Evolutionary conservation across 2,888 invertebrate species (phyloP).

Genomic region (Caenorhabditis macrosperma): DNA sequence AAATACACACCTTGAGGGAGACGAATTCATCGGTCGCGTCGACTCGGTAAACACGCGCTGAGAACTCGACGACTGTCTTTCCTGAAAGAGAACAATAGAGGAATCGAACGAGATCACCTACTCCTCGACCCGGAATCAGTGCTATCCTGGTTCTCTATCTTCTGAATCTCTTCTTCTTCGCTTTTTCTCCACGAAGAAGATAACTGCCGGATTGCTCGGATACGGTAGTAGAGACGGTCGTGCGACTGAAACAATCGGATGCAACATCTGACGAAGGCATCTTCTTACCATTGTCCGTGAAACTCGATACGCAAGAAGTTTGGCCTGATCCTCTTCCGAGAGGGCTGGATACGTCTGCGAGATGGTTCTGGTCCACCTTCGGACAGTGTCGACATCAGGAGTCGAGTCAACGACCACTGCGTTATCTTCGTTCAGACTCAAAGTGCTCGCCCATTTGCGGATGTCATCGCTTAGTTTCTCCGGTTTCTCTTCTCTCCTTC

Average conservation of each 20-base stretch:
- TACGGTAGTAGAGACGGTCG: slow-evolving; percentile 84
- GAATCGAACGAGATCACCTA: neutral
- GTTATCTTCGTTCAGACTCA: slow-evolving; percentile 25
- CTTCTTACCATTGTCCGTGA: slow-evolving; percentile 82
- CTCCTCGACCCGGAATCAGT: slow-evolving; percentile 43
- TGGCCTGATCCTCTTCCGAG: slow-evolving; percentile 71
- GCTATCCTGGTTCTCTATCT: slow-evolving; percentile 38
- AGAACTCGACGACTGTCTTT: slow-evolving; percentile 70
- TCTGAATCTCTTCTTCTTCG: slow-evolving; percentile 63
- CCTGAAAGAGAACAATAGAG: slow-evolving; percentile 36
- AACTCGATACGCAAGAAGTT: slow-evolving; percentile 83
- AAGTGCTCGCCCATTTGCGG: slow-evolving; percentile 57
- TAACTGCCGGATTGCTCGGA: slow-evolving; percentile 81
- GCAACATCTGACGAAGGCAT: slow-evolving; percentile 72
- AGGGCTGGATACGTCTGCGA: slow-evolving; percentile 68
- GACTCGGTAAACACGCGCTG: slow-evolving; percentile 69
- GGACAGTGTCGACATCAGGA: slow-evolving; percentile 51
- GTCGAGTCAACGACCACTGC: slow-evolving; percentile 54
- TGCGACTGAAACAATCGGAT: slow-evolving; percentile 77
- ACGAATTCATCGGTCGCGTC: slow-evolving; percentile 56
- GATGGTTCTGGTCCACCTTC: slow-evolving; percentile 64
- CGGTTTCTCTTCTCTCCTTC: slow-evolving; percentile 30
- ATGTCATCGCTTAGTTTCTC: slow-evolving; percentile 57
- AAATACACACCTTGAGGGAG: slow-evolving; percentile 57
- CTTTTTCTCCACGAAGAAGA: slow-evolving; percentile 68